Conservation (phyloP, 2,113 vertebrate genomes). For the Apteryx owenii region DNA sequence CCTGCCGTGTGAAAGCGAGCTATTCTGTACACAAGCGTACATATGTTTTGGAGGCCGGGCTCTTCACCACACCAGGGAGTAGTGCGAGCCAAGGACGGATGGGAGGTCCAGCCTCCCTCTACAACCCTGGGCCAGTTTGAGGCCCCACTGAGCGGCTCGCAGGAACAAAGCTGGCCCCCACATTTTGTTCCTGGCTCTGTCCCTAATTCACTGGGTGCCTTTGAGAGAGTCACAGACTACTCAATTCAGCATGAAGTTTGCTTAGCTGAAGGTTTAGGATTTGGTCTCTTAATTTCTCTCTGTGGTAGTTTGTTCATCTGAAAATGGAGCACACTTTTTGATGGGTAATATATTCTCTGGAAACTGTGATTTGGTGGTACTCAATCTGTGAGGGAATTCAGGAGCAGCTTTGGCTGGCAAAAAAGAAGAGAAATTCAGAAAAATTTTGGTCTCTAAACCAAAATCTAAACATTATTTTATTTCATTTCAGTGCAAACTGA, state of each 20-base stretch:
- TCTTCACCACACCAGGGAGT: not conserved
- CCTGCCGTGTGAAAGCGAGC: too few species aligned
- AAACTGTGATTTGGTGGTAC: not conserved
- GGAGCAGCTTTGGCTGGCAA: not conserved
- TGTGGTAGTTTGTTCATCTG: not conserved
- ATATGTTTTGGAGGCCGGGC: not conserved
- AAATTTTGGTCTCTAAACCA: not conserved
- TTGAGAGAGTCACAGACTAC: not conserved
- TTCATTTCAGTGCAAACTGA: not conserved
- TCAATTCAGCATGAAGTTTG: rapidly evolving
- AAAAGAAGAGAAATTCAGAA: not conserved
- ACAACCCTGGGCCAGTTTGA: not conserved
- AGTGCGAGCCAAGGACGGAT: not conserved
- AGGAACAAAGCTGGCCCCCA: rapidly evolving
- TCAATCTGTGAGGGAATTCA: not conserved
- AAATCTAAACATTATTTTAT: not conserved
- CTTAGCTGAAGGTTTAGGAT: not conserved
- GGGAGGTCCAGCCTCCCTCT: not conserved
- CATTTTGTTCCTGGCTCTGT: not conserved
- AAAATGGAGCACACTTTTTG: not conserved
- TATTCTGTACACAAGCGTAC: not conserved
- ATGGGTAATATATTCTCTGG: not conserved
- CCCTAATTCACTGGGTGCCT: not conserved
- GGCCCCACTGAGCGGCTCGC: rapidly evolving
- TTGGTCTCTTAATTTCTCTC: not conserved